phyloP scores from a whole-genome alignment of 2,888 invertebrate genomes.

The Drosophila anomelani region DNA sequence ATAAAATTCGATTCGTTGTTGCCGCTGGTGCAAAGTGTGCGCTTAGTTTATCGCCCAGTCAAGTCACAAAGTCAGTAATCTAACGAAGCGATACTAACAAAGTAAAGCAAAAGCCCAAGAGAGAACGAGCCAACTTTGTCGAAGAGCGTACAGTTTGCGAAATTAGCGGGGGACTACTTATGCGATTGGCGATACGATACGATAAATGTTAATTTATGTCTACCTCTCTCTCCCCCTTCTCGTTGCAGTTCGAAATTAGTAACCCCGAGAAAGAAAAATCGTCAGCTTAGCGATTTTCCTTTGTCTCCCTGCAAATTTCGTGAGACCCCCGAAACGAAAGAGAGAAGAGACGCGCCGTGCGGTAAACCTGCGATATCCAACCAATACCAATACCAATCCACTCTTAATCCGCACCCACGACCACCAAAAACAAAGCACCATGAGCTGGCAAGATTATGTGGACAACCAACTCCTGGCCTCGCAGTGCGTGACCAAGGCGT shows the following conservation, averaged over 20 bases:
- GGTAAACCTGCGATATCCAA: conserved; percentile 29
- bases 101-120: conserved; percentile 37
- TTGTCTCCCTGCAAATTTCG: conserved; percentile 67
- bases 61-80: conserved; percentile 12
- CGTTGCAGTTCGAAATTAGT: conserved; percentile 73
- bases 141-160: conserved; percentile 15
- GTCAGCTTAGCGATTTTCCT: conserved; percentile 55
- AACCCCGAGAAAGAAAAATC: conserved; percentile 58
- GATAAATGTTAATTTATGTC: conserved; percentile 49
- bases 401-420: conserved; percentile 54
- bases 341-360: conserved; percentile 53
- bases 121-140: conserved; percentile 13
- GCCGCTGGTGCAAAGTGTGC: conserved; percentile 15
- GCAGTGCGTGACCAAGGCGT: conserved; percentile 97
- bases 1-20: conserved; percentile 43
- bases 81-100: conserved; percentile 2
- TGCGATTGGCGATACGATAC: conserved; percentile 5
- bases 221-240: conserved; percentile 61
- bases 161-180: conserved; percentile 19
- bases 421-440: conserved; percentile 85
- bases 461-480: conserved; percentile 98
- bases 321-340: conserved; percentile 53
- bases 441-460: conserved; percentile 99
- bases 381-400: conserved; percentile 26
- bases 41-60: conserved; percentile 9